A percentile compares a stretch with the other conserved stretches of the same genome.
These are phyloP conservation scores for Tachycineta bicolor DNA, from an alignment of 2,113 vertebrate species.

Conservation along the genomic window DNA sequence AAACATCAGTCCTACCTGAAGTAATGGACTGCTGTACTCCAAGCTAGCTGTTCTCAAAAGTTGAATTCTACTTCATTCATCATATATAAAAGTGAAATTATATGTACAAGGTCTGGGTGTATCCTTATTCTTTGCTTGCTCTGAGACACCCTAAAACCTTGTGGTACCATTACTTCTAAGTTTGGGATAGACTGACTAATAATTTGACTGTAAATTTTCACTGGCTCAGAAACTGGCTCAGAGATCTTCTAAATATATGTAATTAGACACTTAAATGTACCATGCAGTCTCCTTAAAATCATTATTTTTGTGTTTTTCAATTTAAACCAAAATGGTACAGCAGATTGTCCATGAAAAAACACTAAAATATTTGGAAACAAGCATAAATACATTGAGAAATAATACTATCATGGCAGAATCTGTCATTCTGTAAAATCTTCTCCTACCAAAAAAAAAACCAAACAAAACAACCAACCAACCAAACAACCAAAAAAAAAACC, in stretches of 20 bases:
- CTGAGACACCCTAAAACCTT: not conserved
- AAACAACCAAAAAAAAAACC: no score
- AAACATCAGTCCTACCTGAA: not conserved
- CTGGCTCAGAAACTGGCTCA: not conserved
- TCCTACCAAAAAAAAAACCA: accelerated
- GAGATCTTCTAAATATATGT: not conserved
- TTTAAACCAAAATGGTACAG: not conserved
- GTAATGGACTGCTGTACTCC: not conserved
- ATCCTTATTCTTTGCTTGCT: not conserved
- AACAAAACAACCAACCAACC: no score
- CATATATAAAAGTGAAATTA: not conserved
- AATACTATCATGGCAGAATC: not conserved
- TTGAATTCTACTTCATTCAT: not conserved
- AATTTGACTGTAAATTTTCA: not conserved
- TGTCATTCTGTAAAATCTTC: not conserved
- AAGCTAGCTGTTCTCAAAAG: not conserved
- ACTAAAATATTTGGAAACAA: not conserved
- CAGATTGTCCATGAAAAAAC: not conserved
- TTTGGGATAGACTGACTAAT: not conserved
- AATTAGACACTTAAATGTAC: not conserved
- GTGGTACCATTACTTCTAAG: not conserved
- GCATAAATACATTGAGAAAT: not conserved
- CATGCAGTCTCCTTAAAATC: not conserved
- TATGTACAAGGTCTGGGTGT: not conserved
- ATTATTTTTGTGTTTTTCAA: not conserved